Evolutionary conservation across 2,888 invertebrate species (phyloP), one percentile per base, ranked within the genome.

Genomic region (Eupithecia pulchellata): DNA sequence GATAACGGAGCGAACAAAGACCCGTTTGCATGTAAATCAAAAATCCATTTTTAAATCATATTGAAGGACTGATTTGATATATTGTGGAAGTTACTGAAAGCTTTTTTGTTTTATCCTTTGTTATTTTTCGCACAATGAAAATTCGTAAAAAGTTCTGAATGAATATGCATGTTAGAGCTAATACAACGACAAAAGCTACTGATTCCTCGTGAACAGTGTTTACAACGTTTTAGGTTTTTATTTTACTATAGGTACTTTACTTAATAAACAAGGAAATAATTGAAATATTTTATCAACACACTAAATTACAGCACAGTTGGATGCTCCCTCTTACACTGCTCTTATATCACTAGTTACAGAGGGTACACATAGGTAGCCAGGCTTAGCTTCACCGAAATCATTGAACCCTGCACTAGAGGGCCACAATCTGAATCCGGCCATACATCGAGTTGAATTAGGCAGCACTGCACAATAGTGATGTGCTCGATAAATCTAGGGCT

Each of bases 1-100:
- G 92, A 92, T 92, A 92, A 92, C 89, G 82, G 82, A 80, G 78
- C 81, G 89, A 87, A 91, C 89, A 91, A 91, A 90, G 91, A 88
- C 86, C 84, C 83, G 75, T 76, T 79, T 74, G 80, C 81, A 79
- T 83, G 82, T 91, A 90, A 91, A 91, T 91, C 90, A 91, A 86
- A 89, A 82, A 82, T 81, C 79, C 77, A 71, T 76, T 84, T 89
- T 88, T 84, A 86, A 88, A 84, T 86, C 82, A 82, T 81, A 84
- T 79, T 79, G 75, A 73, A 77, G 68, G 72, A 39, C 63, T 64
- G 63, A 72, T 72, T 60, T 72, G 66, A 67, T 67, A 67, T 67
- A 69, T 73, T 69, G 69, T 64, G 47, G 67, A 62, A 42, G 69
- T 68, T 72, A 69, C 69, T 68, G 63, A 68, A 72, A 57, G 39